Evolutionary conservation across 2,888 invertebrate genomes (phyloP), one percentile per base, ranked within the genome.

Genomic region (Neocrepidodera transversa): DNA sequence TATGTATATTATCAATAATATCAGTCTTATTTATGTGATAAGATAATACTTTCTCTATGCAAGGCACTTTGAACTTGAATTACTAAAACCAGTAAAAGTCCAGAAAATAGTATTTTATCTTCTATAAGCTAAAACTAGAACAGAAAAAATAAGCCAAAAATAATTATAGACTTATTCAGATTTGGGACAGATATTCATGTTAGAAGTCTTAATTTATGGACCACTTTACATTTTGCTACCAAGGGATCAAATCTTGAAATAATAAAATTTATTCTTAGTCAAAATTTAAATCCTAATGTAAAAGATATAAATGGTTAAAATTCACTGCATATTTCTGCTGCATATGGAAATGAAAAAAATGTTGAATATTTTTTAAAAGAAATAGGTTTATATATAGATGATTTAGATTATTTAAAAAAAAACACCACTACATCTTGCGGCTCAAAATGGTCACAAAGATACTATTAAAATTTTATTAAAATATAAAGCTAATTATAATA

Each of bases 371-470:
- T 30, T 30, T 6, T 30, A 7, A 30, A n/a, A 10, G 6, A 30
- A 30, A 30, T 10, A 30, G n/a, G 30, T 30, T 4, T 30, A n/a
- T 30, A 30, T 30, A 10, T 30, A 6, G 30, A 30, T 30, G 30
- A 30, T 30, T 2, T 30, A 30, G 30, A 30, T 30, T 6, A 30
- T 30, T 10, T 6, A 2, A 10, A 10, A 4, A 30, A 30, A 30
- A 30, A 81, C 81, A 1, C 72, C 79, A 6, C 65, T 86, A 17
- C 85, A 86, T 68, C 68, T 83, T 10, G 82, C 84, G 3, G 80
- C 82, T 7, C 80, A 82, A 65, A 74, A 79, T 55, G 85, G 84
- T 1, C 75, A 80, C 66, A 49, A 75, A 5, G 70, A 78, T 6
- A 69, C 30, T 30, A 30, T 30, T 30, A 10, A 4, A 6, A 6